phyloP scores from a whole-genome alignment of 2,888 invertebrate species.

The Leptodirus hochenwartii region DNA sequence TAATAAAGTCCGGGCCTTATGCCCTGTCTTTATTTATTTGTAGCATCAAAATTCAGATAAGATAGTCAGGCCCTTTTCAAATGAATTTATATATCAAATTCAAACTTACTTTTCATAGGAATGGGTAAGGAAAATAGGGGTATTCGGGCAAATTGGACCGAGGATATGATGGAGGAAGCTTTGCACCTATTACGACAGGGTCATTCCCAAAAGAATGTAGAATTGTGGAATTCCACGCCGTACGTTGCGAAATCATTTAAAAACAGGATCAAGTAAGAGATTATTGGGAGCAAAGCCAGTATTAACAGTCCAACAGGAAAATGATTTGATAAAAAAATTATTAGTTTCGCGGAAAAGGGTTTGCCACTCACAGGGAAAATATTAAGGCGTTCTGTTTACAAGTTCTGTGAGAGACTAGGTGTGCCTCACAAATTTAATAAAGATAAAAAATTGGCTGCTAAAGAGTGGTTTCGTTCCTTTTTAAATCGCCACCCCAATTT shows the following conservation, averaged over 20 bases:
- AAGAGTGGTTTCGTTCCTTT: neutral
- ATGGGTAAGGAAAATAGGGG: constrained; percentile 7
- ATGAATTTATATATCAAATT: too few species aligned
- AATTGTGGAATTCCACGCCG: constrained; percentile 9
- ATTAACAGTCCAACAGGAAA: too few species aligned
- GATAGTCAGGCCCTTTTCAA: too few species aligned
- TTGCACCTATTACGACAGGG: constrained; percentile 8
- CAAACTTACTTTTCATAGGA: too few species aligned
- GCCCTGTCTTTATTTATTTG: too few species aligned
- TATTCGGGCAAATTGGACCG: constrained; percentile 10
- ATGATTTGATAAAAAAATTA: too few species aligned
- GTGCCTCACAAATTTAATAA: neutral
- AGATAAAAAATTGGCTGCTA: neutral
- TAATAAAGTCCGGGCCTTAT: too few species aligned
- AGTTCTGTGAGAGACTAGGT: too few species aligned
- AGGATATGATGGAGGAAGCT: constrained; percentile 11
- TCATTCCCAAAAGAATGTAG: constrained; percentile 8
- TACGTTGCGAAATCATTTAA: constrained; percentile 9
- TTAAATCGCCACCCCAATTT: constrained; percentile 1
- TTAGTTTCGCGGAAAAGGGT: neutral
- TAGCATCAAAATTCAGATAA: too few species aligned
- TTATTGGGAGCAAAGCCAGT: constrained; percentile 6
- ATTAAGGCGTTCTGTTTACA: neutral
- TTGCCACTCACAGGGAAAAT: constrained; percentile 1
- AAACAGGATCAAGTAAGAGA: constrained; percentile 7